These are phyloP conservation scores for Poecilia velifera DNA, from an alignment of 2,797 vertebrate species.

Conservation along the genomic window DNA sequence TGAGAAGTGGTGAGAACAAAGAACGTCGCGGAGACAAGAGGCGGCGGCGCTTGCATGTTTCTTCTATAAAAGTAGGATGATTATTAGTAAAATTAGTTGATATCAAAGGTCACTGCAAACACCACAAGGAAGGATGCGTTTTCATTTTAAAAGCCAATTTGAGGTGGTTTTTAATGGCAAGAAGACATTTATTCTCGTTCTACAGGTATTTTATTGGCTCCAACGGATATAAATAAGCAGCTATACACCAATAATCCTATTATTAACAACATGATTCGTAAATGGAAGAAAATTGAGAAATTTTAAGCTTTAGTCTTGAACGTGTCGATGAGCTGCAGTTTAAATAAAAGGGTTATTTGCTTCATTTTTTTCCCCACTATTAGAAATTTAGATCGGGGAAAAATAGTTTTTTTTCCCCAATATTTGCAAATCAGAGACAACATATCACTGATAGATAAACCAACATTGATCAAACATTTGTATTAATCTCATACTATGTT, in stretches of 20 bases:
- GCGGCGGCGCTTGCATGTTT: background rate
- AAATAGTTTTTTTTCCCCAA: background rate
- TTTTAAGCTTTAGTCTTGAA: background rate
- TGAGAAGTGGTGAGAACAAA: background rate
- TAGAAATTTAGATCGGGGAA: background rate
- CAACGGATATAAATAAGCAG: background rate
- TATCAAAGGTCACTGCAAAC: slow-evolving; percentile 17
- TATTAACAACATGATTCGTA: background rate
- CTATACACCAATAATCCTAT: background rate
- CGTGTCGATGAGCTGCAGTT: background rate
- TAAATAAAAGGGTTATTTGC: background rate
- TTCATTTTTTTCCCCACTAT: too few relatives aligned
- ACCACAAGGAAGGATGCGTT: background rate
- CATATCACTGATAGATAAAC: background rate
- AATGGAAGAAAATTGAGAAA: background rate
- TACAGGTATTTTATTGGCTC: background rate
- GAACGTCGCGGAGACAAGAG: slow-evolving; percentile 13
- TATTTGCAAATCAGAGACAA: background rate
- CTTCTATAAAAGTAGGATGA: background rate
- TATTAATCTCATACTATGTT: too few relatives aligned
- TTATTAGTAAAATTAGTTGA: background rate
- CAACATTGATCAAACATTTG: too few relatives aligned
- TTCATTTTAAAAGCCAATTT: background rate
- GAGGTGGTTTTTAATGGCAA: too few relatives aligned
- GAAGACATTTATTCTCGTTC: background rate